Evolutionary conservation across 64 coral and sea anemone species (phyloP).

Genomic region (Montipora efflorescens): DNA sequence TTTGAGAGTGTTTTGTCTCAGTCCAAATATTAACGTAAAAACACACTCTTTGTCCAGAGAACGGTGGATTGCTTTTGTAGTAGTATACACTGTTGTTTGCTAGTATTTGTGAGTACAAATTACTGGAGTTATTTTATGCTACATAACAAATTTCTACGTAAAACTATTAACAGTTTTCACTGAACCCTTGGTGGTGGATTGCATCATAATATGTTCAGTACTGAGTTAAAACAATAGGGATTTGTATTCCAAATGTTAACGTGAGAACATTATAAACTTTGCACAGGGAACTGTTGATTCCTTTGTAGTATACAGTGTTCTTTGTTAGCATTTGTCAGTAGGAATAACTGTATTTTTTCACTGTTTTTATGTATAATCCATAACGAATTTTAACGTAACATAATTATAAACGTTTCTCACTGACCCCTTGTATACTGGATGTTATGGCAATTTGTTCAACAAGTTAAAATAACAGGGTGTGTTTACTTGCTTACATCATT

Average conservation of each 20-base stretch:
- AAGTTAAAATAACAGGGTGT: conserved; percentile 1
- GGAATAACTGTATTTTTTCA: conserved; percentile 10
- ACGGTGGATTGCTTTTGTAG: too few relatives aligned
- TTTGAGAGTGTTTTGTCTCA: too few relatives aligned
- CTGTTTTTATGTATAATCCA: background rate
- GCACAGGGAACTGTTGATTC: conserved; percentile 15
- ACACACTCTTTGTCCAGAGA: too few relatives aligned
- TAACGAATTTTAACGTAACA: conserved; percentile 1
- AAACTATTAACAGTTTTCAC: too few relatives aligned
- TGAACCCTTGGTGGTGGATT: background rate
- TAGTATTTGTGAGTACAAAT: too few relatives aligned
- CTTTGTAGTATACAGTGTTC: conserved; percentile 19
- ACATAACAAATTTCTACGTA: too few relatives aligned
- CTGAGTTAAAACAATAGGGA: background rate
- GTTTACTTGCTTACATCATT: background rate
- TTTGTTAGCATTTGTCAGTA: conserved; percentile 17
- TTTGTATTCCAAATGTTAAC: background rate
- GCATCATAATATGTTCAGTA: background rate
- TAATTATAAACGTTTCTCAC: background rate
- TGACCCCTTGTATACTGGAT: background rate
- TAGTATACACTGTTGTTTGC: too few relatives aligned
- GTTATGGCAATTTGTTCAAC: background rate
- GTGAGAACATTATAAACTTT: background rate
- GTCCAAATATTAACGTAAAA: too few relatives aligned
- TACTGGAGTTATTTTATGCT: too few relatives aligned